Percentiles rank a stretch among this genome's conserved stretches.
phyloP scores from a whole-genome alignment of 1,140 invertebrate genomes.

The Batillaria attramentaria region DNA sequence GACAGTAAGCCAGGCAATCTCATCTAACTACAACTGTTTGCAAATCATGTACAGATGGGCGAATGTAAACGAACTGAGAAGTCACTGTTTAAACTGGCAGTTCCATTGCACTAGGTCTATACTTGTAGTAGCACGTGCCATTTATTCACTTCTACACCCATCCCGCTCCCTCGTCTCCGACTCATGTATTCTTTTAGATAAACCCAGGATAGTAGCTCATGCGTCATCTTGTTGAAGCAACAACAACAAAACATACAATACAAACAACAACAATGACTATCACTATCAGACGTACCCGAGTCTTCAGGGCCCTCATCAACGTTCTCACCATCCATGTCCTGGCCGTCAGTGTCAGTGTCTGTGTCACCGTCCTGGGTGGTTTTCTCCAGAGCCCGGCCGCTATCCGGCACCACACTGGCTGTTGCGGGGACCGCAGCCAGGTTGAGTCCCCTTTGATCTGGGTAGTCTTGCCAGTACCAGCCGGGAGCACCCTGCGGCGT shows the following conservation, averaged over 20 bases:
- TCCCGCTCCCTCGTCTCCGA: too few relatives aligned
- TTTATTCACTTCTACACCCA: neutral
- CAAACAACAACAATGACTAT: neutral
- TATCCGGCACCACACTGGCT: conserved; percentile 53
- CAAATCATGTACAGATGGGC: neutral
- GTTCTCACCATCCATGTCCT: neutral
- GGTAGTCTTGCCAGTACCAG: conserved; percentile 59
- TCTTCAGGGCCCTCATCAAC: conserved; percentile 6
- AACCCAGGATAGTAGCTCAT: too few relatives aligned
- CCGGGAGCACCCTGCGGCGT: conserved; percentile 54
- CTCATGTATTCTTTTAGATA: too few relatives aligned
- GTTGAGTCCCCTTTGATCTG: conserved; percentile 41
- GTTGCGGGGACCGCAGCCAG: conserved; percentile 47
- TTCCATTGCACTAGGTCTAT: neutral
- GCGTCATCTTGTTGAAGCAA: too few relatives aligned
- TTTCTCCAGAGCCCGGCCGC: neutral
- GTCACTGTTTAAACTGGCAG: neutral
- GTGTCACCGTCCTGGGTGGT: neutral
- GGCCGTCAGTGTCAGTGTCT: neutral
- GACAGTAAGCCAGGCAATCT: neutral
- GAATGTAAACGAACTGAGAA: neutral
- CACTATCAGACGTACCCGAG: neutral
- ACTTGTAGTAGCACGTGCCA: neutral
- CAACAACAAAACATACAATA: neutral
- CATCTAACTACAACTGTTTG: neutral